Conservation (phyloP, 2,113 vertebrate genomes). For the Callospermophilus lateralis region DNA sequence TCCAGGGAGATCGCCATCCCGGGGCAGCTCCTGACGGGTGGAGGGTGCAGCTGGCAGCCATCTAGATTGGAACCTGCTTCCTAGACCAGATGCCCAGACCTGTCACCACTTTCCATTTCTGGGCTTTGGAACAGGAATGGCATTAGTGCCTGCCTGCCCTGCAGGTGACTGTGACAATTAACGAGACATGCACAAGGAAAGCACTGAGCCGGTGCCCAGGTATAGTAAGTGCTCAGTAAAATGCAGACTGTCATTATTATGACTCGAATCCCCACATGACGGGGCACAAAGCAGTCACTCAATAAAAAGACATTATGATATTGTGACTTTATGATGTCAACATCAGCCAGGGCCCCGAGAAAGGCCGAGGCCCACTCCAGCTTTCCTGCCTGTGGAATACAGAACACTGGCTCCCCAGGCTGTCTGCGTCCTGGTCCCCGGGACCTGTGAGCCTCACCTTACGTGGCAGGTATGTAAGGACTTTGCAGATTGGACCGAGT, state of each 20-base stretch:
- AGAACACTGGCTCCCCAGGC: background rate
- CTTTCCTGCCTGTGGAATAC: background rate
- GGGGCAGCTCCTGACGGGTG: background rate
- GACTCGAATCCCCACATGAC: background rate
- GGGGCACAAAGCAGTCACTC: background rate
- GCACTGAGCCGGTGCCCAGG: background rate
- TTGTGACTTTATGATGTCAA: background rate
- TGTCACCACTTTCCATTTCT: background rate
- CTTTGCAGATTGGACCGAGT: background rate
- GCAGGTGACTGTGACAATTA: background rate
- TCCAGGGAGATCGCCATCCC: background rate
- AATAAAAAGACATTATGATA: background rate
- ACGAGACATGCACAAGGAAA: background rate
- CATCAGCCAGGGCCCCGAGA: background rate
- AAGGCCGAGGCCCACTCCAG: background rate
- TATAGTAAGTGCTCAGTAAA: background rate
- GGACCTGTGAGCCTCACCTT: background rate
- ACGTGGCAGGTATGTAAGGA: background rate
- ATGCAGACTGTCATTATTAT: rapidly evolving
- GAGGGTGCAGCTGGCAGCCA: background rate
- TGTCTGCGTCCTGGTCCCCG: background rate
- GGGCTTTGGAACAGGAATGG: background rate
- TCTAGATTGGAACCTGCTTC: background rate
- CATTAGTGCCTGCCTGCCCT: background rate
- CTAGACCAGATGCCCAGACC: background rate